Base-by-base conservation (phyloP, 2,113 vertebrate genomes). In the Melozone crissalis region DNA sequence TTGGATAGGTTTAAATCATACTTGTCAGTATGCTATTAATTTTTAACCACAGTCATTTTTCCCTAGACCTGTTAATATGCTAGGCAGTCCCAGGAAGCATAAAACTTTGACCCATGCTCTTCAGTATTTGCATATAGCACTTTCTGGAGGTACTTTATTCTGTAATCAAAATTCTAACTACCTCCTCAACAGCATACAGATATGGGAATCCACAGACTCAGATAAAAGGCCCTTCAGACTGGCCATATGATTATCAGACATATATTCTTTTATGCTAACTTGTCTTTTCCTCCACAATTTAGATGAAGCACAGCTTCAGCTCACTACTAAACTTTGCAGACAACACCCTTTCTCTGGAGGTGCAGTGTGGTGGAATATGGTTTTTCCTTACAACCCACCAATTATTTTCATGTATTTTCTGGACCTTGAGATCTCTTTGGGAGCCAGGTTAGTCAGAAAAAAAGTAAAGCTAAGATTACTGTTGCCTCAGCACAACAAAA, bases 1-100 rank as follows among this genome's bases (percentile, higher is more conserved):
- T 95, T 96, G 92, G 96, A 96, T 94, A 97, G 94, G 84, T 95
- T 97, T 95, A 97, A 97, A 96, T 95, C 95, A 93, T 55, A 83
- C 95, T 95, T 94, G 93, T 96, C 96, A 97, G 84, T 58, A 63
- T 87, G 84, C 76, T 93, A 96, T 97, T 96, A 96, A 97, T 97
- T 97, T 97, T 97, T 97, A 96, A 97, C 84, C 59, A 89, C 81
- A 94, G 90, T 83, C 89, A 69, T 94, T 97, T 97, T 94, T 74
- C 79, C 90, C 87, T 65, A 74, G 87, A 86, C 84, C 94, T 89
- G 87, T 97, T 96, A 97, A 95, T 97, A 96, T 94, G 87, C 95
- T 71, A 95, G 94, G 92, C 85, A 96, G 90, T 97, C 93, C 93
- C 93, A 94, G 82, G 66, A 94, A 87, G 81, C 88, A 90, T 82